Evolutionary conservation across 2,113 vertebrate genomes (phyloP).

Genomic region (Ascaphus truei): DNA sequence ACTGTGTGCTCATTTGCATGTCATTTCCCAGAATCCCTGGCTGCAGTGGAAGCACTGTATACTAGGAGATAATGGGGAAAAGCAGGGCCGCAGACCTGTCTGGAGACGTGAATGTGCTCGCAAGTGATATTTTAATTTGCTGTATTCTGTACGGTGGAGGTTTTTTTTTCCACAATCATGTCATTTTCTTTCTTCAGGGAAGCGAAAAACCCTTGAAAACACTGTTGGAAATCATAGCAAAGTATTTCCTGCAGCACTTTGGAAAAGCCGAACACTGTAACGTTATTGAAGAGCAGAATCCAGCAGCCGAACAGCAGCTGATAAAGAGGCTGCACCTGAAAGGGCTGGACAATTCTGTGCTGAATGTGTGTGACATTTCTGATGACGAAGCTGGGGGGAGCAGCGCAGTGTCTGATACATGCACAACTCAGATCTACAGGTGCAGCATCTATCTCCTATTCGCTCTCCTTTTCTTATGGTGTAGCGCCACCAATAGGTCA

Average conservation of each 20-base stretch:
- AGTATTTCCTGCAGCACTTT: constrained; percentile 68
- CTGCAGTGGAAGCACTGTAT: too few relatives aligned
- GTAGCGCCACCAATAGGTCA: too few relatives aligned
- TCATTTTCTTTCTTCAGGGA: constrained; percentile 45
- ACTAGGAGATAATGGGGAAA: too few relatives aligned
- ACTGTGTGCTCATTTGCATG: too few relatives aligned
- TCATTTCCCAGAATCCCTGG: too few relatives aligned
- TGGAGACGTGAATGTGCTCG: too few relatives aligned
- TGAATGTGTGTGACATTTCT: constrained; percentile 25
- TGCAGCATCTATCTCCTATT: too few relatives aligned
- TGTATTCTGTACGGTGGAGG: too few relatives aligned
- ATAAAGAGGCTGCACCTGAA: constrained; percentile 26
- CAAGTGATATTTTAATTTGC: too few relatives aligned
- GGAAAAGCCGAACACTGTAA: constrained; percentile 36
- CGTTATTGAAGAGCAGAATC: not conserved
- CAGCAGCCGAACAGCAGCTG: constrained; percentile 35
- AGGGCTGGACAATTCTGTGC: constrained; percentile 28
- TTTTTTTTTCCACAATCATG: too few relatives aligned
- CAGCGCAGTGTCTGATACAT: not conserved
- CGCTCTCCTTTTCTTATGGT: too few relatives aligned
- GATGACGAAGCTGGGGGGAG: constrained; percentile 44
- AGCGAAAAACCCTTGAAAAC: constrained; percentile 77
- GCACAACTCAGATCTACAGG: constrained; percentile 39
- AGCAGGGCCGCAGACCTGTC: too few relatives aligned
- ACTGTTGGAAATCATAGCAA: constrained; percentile 84